A percentile compares a stretch with the other conserved stretches of the same genome.
These are phyloP conservation scores for Spicauda simplicius DNA, from an alignment of 2,888 invertebrate species.

Conservation along the genomic window DNA sequence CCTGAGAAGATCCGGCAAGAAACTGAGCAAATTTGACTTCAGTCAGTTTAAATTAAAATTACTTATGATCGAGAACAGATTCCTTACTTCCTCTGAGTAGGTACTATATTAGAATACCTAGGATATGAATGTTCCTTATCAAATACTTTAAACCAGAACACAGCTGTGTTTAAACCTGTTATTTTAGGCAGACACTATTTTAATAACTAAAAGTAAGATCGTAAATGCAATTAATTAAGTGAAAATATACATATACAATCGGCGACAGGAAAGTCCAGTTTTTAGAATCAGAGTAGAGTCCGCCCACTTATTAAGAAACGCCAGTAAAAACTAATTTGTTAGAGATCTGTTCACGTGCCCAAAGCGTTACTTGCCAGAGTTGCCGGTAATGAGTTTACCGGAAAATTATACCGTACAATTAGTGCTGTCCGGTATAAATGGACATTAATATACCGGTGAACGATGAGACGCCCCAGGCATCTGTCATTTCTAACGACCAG, in stretches of 20 bases:
- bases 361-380: conserved; percentile 49
- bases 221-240: no score
- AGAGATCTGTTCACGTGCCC: conserved; percentile 61
- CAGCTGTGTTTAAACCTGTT: no score
- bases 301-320: conserved; percentile 21
- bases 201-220: no score
- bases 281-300: not conserved
- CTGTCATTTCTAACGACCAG: conserved; percentile 59
- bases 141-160: no score
- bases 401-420: conserved; percentile 72
- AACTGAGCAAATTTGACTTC: no score
- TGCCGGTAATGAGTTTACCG: conserved; percentile 73
- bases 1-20: no score
- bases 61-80: no score
- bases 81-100: no score
- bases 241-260: not conserved
- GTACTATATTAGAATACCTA: no score
- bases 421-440: conserved; percentile 70
- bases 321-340: conserved; percentile 49
- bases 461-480: conserved; percentile 70
- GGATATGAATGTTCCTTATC: no score
- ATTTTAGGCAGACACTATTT: no score
- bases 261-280: not conserved
- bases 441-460: conserved; percentile 67
- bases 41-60: no score